Conservation (phyloP, 2,113 vertebrate genomes). For the Aegotheles bennettii region DNA sequence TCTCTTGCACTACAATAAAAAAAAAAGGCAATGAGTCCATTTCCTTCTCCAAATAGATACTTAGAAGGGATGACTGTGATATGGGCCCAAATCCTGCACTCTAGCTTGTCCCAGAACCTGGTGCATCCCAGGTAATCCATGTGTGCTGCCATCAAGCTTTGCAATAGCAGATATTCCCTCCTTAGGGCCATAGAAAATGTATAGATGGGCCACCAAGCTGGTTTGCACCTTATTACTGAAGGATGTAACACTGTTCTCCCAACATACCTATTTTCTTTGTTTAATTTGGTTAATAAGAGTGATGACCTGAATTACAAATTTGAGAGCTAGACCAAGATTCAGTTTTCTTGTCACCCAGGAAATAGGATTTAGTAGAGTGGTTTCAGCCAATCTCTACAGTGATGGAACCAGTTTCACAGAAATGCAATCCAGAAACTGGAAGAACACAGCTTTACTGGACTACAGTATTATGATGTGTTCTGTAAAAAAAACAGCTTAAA, state of each 20-base stretch:
- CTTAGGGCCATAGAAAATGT: background rate
- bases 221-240: background rate
- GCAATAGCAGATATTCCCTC: background rate
- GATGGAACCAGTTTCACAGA: background rate
- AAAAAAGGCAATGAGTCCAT: background rate
- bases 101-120: background rate
- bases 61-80: background rate
- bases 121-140: background rate
- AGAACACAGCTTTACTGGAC: background rate
- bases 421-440: background rate
- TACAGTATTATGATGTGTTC: background rate
- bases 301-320: background rate
- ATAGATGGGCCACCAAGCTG: background rate
- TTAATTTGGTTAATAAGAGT: background rate
- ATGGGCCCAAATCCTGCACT: background rate
- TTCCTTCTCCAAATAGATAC: background rate
- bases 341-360: background rate
- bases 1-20: background rate
- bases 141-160: background rate
- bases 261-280: background rate
- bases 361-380: background rate
- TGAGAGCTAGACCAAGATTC: background rate
- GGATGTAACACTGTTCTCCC: background rate
- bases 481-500: background rate
- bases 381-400: background rate